Base-by-base conservation (phyloP, 2,113 vertebrate species). In the Xenus cinereus region DNA sequence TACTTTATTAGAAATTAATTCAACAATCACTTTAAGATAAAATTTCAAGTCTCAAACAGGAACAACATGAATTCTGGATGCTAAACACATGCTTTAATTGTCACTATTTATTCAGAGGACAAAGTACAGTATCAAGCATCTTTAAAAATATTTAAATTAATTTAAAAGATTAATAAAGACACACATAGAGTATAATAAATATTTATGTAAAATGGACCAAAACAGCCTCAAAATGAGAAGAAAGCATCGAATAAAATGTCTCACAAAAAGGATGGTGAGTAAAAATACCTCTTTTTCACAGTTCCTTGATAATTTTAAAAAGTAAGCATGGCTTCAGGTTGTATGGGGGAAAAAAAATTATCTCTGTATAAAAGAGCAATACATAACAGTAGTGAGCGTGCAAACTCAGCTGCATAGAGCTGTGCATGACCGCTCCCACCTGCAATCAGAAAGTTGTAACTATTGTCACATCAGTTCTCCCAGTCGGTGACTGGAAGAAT, bases 401-500 rank as follows among this genome's bases (percentile, higher is more conserved):
- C 51, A 86, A 89, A 62, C 41, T 45, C 18, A 82, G 78, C 67
- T 89, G 60, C 39, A 19, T 6, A 79, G 37, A 91, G 56, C 46
- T 95, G 39, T 32, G 60, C 74, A 63, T 32, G 56, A 62, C 51
- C 54, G 64, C 78, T 32, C 24, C n/a, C 39, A 94, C 72, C 84
- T 90, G 54, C 72, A 95, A 90, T 56, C 43, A 95, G 39, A 85
- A 84, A 96, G 81, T 82, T 71, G 12, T 56, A 78, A 63, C 67
- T 75, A 50, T 15, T 68, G 22, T 84, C 69, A 67, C 53, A 88
- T 68, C n/a, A 72, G n/a, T 50, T 68, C 48, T 74, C 66, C 84
- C 50, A 89, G 72, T 24, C 21, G 82, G 56, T 87, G 94, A 75
- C 62, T 77, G 33, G 66, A 93, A 96, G 87, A 94, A 60, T 91